Conservation (phyloP, 2,113 vertebrate genomes). For the Odontesthes bonariensis region DNA sequence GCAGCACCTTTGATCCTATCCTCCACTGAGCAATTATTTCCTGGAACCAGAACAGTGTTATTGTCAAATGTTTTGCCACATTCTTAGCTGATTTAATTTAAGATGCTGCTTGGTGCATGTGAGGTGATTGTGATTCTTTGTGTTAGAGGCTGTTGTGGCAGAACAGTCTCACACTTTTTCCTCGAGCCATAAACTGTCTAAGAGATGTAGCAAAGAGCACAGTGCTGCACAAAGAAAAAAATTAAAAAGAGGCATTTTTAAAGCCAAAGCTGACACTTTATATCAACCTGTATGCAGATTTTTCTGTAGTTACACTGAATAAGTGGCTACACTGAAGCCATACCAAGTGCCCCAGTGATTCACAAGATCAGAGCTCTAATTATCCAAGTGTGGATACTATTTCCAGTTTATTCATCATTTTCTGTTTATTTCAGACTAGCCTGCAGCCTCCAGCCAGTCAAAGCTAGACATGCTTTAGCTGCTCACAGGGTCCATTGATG, state of each 20-base stretch:
- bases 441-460: neutral
- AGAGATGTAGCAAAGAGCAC: conserved; percentile 4
- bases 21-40: conserved; percentile 11
- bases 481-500: neutral
- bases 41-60: neutral
- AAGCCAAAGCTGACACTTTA: conserved; percentile 1
- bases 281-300: neutral
- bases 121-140: conserved; percentile 7
- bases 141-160: conserved; percentile 20
- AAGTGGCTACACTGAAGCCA: neutral
- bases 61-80: conserved; percentile 13
- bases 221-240: conserved; percentile 12
- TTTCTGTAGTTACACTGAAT: neutral
- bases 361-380: neutral
- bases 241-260: conserved; percentile 26
- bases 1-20: neutral
- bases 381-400: neutral
- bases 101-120: conserved; percentile 3
- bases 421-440: neutral
- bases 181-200: conserved; percentile 28
- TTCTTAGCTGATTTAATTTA: conserved; percentile 4
- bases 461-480: too few relatives aligned
- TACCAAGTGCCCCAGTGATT: conserved; percentile 8
- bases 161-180: conserved; percentile 23
- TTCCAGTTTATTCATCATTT: neutral